Base-by-base conservation (phyloP, 2,797 vertebrate genomes). In the Pelobates cultripes region DNA sequence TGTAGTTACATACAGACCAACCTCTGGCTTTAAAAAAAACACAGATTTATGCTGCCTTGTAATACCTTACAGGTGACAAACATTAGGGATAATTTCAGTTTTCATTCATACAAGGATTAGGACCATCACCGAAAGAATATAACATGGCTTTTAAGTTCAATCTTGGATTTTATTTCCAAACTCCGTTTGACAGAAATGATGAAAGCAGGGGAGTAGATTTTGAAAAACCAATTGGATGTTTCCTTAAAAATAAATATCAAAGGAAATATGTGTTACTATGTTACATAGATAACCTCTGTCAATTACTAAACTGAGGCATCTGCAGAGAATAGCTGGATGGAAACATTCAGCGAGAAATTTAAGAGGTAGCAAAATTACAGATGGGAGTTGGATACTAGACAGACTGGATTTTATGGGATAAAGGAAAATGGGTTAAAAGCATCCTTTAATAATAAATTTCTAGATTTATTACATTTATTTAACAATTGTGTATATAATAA, bases 51-150 rank as follows among this genome's bases (percentile, higher is more conserved):
- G 74, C 40, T 75, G 68, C n/a, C 15, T 70, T 47, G 43, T 43
- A 70, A 80, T 55, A 43, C n/a, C 61, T 80, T 60, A 43, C 73
- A 81, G 79, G 79, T 80, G 73, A 75, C 79, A 81, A 75, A 81
- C 79, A 81, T 81, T 75, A 81, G 43, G 10, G 63, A 60, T 57
- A 61, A 69, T 70, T 75, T 70, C 14, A 60, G 53, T 75, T n/a
- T 72, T 61, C 43, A 12, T 8, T 60, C 72, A 3, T n/a, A 61
- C 73, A 14, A 70, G 17, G 9, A 64, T 64, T 64, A 64, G 3
- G 28, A 28, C 61, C 5, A 7, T 4, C 61, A 64, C 61, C 28
- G 1, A 51, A 60, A 75, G 57, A 61, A 57, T 15, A 57, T 57
- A 12, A 9, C 55, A 57, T 57, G 40, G 43, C 71, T 47, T 28